A percentile compares a stretch with the other conserved stretches of the same genome.
Evolutionary conservation across 2,888 invertebrate genomes (phyloP).

Genomic region (Aleiodes testaceus): DNA sequence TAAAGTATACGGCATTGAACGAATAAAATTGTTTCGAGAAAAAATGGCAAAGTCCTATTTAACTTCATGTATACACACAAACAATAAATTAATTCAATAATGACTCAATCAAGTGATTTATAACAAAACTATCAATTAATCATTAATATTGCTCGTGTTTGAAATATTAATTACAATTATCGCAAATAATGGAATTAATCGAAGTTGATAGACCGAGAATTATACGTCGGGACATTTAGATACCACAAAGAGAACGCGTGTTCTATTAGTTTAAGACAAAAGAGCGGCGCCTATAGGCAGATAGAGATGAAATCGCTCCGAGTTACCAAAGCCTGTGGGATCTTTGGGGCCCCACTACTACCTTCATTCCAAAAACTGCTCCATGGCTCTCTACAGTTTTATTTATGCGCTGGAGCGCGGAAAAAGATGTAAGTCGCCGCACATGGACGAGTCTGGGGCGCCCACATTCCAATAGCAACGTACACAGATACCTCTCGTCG

Average conservation of each 20-base stretch:
- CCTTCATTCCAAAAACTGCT: conserved; percentile 26
- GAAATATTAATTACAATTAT: no score
- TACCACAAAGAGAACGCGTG: conserved; percentile 71
- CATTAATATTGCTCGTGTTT: no score
- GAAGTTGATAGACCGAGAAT: conserved; percentile 63
- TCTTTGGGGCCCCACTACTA: conserved; percentile 46
- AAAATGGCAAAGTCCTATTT: background rate
- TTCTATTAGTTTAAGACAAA: conserved; percentile 72
- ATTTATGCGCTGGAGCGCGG: conserved; percentile 71
- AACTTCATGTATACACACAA: background rate
- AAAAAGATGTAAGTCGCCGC: conserved; percentile 71
- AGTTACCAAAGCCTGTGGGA: conserved; percentile 28
- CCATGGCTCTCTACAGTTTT: conserved; percentile 58
- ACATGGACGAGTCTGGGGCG: conserved; percentile 49
- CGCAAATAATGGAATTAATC: background rate
- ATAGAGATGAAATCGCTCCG: conserved; percentile 52
- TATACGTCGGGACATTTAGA: conserved; percentile 71
- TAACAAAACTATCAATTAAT: no score
- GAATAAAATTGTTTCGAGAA: background rate
- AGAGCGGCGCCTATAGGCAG: conserved; percentile 70
- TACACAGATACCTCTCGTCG: background rate
- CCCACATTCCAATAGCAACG: conserved; percentile 61
- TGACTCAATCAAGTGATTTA: no score
- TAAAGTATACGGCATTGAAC: conserved; percentile 1
- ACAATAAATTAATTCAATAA: no score